Evolutionary conservation across 1,140 invertebrate genomes (phyloP).

Genomic region (Mizuhopecten yessoensis): DNA sequence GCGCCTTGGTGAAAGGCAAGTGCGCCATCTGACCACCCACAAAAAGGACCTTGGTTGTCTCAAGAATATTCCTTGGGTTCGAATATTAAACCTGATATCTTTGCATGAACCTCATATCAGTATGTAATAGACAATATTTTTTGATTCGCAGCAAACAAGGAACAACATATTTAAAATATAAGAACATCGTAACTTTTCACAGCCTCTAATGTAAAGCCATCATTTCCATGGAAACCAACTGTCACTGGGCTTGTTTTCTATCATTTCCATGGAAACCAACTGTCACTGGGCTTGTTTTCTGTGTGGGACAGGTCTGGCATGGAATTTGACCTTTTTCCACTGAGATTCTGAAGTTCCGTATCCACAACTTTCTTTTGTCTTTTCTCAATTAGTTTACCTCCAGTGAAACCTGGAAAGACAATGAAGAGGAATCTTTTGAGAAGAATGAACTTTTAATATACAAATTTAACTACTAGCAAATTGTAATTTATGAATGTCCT

Average conservation of each 20-base stretch:
- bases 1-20: too few relatives aligned
- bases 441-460: too few relatives aligned
- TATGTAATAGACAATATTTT: too few relatives aligned
- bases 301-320: conserved; percentile 50
- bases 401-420: conserved; percentile 82
- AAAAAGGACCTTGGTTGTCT: too few relatives aligned
- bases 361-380: conserved; percentile 66
- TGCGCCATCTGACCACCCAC: too few relatives aligned
- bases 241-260: neutral
- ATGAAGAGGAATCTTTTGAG: conserved; percentile 43
- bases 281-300: neutral
- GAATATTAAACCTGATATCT: too few relatives aligned
- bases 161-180: too few relatives aligned
- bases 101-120: too few relatives aligned
- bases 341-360: conserved; percentile 71
- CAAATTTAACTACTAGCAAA: too few relatives aligned
- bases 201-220: neutral
- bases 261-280: conserved; percentile 58
- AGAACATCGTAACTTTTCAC: neutral
- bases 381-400: conserved; percentile 82
- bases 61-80: too few relatives aligned
- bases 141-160: too few relatives aligned
- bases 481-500: too few relatives aligned
- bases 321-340: conserved; percentile 63
- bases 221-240: conserved; percentile 58